Evolutionary conservation across 2,113 vertebrate species (phyloP), one percentile per base, ranked within the genome.

Genomic region (Tupaia tana): DNA sequence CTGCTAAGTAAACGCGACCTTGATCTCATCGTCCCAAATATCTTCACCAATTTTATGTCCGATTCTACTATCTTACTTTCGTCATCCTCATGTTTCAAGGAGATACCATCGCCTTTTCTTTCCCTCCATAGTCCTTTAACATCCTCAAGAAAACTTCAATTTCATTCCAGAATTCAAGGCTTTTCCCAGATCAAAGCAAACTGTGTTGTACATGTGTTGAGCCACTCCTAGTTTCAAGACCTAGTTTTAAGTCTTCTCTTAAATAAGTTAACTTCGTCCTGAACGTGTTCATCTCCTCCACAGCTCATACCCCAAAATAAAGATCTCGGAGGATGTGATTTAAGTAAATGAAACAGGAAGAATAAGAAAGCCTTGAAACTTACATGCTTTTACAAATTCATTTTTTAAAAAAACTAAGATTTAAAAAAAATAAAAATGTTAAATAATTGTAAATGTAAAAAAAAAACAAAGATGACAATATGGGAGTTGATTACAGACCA

Each of bases 221-320:
- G 70, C 19, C 31, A 63, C 52, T 83, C 31, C 79, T 58, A 90
- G 27, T 82, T 90, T 85, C 56, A 90, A 79, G 43, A 25, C 12
- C 24, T 80, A 69, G 20, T 84, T 93, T 90, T 29, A 89, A 88
- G 6, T 6, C 29, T 73, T 84, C 34, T 85, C 56, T 87, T 88
- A 73, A 94, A 74, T 22, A 75, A 89, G 12, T 77, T 73, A 79
- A 20, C 84, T 84, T 92, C 52, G 83, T 92, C 29, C 52, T 87
- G 77, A 94, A 70, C 25, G 22, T 86, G 52, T 69, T 73, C 31
- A 70, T 79, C 86, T 93, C 43, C 70, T 86, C 80, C 54, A 74
- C 79, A 95, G 84, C 56, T 93, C 87, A 79, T 52, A 79, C 59
- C 29, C 29, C 70, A 43, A 95, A 94, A 81, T 61, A 94, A 94